Percentiles rank a stretch among this genome's conserved stretches.
Conservation (phyloP, 2,888 invertebrate species). For the Cotesia congregata region DNA sequence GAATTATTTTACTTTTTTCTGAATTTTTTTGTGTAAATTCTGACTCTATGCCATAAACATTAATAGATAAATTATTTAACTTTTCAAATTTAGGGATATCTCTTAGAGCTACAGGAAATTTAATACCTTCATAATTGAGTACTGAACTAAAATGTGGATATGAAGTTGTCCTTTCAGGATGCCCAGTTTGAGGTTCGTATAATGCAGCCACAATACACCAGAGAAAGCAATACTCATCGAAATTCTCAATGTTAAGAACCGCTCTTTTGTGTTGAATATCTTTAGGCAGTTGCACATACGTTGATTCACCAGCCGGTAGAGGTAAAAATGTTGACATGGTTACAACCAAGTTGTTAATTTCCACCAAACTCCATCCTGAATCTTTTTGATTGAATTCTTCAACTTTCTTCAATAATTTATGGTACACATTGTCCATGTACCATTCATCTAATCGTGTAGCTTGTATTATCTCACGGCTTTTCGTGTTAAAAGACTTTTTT, state of each 20-base stretch:
- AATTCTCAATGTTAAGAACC: neutral
- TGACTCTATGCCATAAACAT: slow-evolving; percentile 47
- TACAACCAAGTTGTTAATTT: slow-evolving; percentile 45
- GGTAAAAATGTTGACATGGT: slow-evolving; percentile 48
- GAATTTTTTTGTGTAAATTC: neutral
- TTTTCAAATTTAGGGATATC: slow-evolving; percentile 47
- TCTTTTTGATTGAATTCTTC: slow-evolving; percentile 47
- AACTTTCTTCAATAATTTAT: too few relatives aligned
- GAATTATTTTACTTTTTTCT: slow-evolving; percentile 15
- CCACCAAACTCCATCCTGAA: slow-evolving; percentile 43
- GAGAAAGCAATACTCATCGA: neutral
- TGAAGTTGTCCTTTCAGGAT: slow-evolving; percentile 25
- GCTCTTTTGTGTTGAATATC: too few relatives aligned
- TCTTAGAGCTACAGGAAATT: slow-evolving; percentile 45
- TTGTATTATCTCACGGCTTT: too few relatives aligned
- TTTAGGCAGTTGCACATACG: too few relatives aligned
- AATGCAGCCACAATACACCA: neutral
- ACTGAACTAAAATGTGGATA: slow-evolving; percentile 45
- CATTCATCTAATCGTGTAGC: too few relatives aligned
- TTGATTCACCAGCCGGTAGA: slow-evolving; percentile 37
- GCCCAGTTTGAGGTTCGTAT: slow-evolving; percentile 21
- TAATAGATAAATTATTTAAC: slow-evolving; percentile 47
- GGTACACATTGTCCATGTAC: too few relatives aligned
- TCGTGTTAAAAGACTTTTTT: too few relatives aligned
- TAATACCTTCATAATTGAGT: slow-evolving; percentile 43